Base-by-base conservation (phyloP, 2,888 invertebrate genomes). In the Luperina testacea region DNA sequence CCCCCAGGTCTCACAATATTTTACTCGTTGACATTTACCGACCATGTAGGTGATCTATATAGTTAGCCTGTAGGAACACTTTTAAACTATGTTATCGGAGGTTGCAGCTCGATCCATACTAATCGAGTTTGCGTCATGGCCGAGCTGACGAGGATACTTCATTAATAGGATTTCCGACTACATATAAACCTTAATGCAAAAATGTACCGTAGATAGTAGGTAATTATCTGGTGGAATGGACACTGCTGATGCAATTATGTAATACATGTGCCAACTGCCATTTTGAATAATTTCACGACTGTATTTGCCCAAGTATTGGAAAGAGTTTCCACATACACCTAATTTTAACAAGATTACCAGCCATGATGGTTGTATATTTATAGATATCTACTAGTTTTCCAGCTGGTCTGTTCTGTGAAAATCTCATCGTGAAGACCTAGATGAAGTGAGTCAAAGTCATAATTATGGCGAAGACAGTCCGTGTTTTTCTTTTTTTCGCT, bases 81-180 rank as follows among this genome's bases (percentile, higher is more conserved):
- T 84, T 86, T 64, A 69, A 84, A 82, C 71, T 38, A 51, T 8
- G 42, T 38, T 76, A 65, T 76, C 61, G 71, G 61, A 51, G 53
- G 67, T 53, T 80, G 84, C 87, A 84, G 72, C 45, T 68, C 53
- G 75, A 77, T 77, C 75, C 64, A 70, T 73, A 63, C 75, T 85
- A 87, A 85, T 85, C 77, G 80, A 87, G 80, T 85, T 80, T 75
- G 65, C 80, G 70, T 67, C 80, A 87, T 45, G 84, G 77, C 57
- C 84, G 75, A 75, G n/a, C 67, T 72, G 77, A 73, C 87, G 74
- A 76, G 72, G 75, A 77, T 74, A 38, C 63, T 77, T 75, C 74
- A 80, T 83, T 85, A 75, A 85, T 80, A 73, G 73, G 87, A 87
- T 87, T 87, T 65, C 63, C 53, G 8, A 24, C 64, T 51, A 65